Percentiles rank a stretch among this genome's conserved stretches.
Conservation (phyloP, 2,113 vertebrate species). For the Cyanocitta stelleri region DNA sequence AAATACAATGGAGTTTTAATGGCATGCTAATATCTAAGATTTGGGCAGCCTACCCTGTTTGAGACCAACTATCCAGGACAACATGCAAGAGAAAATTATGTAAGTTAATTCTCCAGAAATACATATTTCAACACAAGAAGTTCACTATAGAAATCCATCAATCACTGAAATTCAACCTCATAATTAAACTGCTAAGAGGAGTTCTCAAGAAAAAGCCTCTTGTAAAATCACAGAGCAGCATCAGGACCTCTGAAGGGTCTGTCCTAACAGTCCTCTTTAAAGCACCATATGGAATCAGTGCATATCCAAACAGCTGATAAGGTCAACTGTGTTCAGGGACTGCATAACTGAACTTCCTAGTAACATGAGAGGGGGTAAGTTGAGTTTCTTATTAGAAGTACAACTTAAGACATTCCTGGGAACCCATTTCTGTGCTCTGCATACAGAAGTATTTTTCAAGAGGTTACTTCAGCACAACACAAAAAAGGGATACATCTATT, state of each 20-base stretch:
- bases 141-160: not conserved
- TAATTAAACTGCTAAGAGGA: not conserved
- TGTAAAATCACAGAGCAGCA: not conserved
- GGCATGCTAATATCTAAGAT: not conserved
- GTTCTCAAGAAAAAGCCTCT: not conserved
- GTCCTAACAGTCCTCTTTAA: not conserved
- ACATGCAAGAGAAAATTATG: not conserved
- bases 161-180: not conserved
- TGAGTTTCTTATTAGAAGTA: not conserved
- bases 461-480: not conserved
- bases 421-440: not conserved
- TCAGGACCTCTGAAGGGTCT: not conserved
- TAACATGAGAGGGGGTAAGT: fast-evolving
- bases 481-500: not conserved
- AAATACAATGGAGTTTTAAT: not conserved
- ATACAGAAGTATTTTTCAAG: not conserved
- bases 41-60: not conserved
- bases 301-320: not conserved
- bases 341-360: not conserved
- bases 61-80: not conserved
- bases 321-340: not conserved
- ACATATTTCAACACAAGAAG: not conserved
- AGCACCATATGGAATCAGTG: not conserved
- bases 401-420: not conserved
- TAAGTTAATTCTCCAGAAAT: not conserved